Conservation (phyloP, 2,888 invertebrate species). For the Petrophora chlorosata region DNA sequence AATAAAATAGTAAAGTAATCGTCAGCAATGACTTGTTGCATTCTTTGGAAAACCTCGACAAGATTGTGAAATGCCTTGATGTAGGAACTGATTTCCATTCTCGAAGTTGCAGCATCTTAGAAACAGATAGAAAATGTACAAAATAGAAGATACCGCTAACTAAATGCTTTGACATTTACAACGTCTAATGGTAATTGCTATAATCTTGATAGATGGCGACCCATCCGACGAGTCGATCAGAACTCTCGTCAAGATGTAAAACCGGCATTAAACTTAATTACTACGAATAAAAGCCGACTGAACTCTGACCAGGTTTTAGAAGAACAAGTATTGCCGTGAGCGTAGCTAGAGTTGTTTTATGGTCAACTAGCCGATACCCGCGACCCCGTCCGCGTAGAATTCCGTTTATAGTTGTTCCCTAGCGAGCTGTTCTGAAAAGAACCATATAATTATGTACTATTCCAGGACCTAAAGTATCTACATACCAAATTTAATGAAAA, state of each 20-base stretch:
- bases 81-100: constrained; percentile 2
- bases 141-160: constrained; percentile 19
- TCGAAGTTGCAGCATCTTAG: background rate
- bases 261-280: constrained; percentile 75
- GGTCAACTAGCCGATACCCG: no score
- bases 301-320: constrained; percentile 67
- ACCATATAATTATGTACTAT: no score
- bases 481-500: no score
- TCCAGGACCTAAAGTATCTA: no score
- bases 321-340: background rate
- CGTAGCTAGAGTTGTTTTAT: no score
- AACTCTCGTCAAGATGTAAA: constrained; percentile 63
- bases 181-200: constrained; percentile 35
- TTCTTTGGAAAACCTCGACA: no score
- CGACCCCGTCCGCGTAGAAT: no score
- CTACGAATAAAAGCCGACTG: constrained; percentile 69
- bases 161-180: constrained; percentile 30
- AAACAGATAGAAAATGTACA: constrained; percentile 6
- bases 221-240: constrained; percentile 51
- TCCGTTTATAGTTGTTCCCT: no score
- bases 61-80: background rate
- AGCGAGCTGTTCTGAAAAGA: no score
- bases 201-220: constrained; percentile 38
- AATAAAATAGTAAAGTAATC: no score
- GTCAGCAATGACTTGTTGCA: no score